A percentile compares a stretch with the other conserved stretches of the same genome.
These are phyloP conservation scores for Eilema caniola DNA, from an alignment of 2,888 invertebrate genomes.

Conservation along the genomic window DNA sequence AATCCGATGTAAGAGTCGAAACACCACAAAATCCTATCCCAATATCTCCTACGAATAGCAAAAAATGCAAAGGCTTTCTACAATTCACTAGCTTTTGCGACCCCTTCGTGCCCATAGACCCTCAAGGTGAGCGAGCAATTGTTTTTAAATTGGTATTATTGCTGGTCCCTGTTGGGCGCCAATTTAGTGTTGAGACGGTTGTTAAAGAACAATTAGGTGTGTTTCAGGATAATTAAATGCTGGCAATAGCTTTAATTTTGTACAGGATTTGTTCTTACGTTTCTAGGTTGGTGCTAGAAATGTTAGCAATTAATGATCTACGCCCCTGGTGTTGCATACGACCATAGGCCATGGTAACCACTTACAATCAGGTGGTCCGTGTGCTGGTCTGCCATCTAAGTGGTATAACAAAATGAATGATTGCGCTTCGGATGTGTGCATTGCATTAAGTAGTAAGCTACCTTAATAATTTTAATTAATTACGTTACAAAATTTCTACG, in stretches of 20 bases:
- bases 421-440: too few species aligned
- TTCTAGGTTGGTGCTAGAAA: not conserved
- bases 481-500: too few species aligned
- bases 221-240: constrained; percentile 9
- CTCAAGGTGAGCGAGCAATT: constrained; percentile 81
- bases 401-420: too few species aligned
- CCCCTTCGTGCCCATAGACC: constrained; percentile 84
- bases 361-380: too few species aligned
- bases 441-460: too few species aligned
- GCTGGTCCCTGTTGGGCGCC: constrained; percentile 59
- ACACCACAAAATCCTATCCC: constrained; percentile 79
- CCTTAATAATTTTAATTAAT: too few species aligned
- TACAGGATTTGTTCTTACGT: not conserved
- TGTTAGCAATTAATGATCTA: too few species aligned
- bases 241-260: not conserved
- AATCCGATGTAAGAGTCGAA: constrained; percentile 56
- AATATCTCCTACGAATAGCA: constrained; percentile 60
- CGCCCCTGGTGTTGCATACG: too few species aligned
- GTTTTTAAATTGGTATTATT: constrained; percentile 37
- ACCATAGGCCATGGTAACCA: too few species aligned
- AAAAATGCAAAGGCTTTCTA: constrained; percentile 61
- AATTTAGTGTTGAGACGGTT: constrained; percentile 46
- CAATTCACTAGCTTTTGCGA: constrained; percentile 64
- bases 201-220: constrained; percentile 38
- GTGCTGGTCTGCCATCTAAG: too few species aligned